Evolutionary conservation across 2,113 vertebrate genomes (phyloP), one percentile per base, ranked within the genome.

Genomic region (Cygnus buccinator): DNA sequence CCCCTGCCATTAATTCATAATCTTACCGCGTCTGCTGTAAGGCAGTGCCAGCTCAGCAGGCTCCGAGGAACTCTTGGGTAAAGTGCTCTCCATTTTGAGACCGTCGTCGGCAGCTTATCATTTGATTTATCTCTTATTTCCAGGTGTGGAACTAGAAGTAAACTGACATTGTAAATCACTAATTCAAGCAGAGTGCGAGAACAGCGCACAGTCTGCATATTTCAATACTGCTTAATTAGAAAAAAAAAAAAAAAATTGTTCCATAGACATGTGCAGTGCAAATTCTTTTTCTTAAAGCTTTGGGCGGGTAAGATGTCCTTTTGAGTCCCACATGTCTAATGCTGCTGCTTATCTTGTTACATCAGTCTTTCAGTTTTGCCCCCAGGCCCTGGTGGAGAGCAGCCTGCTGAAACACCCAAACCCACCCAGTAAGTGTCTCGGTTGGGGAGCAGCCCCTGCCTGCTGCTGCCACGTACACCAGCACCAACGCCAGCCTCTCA

Each of bases 71-170:
- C 93, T 96, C 74, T 50, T 77, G 91, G 74, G 90, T 87, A 93
- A 76, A 96, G 76, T 63, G 58, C 67, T 88, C 71, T 96, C 90
- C 75, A 61, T 52, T 84, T 84, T 50, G 61, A 93, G 46, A 90
- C 92, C 78, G 63, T 33, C 2, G 12, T 23, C 14, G 33, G 75
- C 55, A 91, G 55, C 92, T 96, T 95, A 80, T 97, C 77, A 37
- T 66, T 97, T 97, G 91, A 97, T 97, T 98, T 93, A 82, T 94
- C 89, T 95, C 90, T 92, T 94, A 68, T 96, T 97, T 97, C 95
- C 93, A 96, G 93, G 90, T 96, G 97, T 85, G 86, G 90, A 90
- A 96, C 73, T 83, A 65, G 93, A 90, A 92, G 91, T 84, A 95
- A 97, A 68, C 88, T 76, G 73, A 87, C 87, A 58, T 5, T 87